phyloP scores from a whole-genome alignment of 2,888 invertebrate genomes.

The Trissolcus brochymenae region DNA sequence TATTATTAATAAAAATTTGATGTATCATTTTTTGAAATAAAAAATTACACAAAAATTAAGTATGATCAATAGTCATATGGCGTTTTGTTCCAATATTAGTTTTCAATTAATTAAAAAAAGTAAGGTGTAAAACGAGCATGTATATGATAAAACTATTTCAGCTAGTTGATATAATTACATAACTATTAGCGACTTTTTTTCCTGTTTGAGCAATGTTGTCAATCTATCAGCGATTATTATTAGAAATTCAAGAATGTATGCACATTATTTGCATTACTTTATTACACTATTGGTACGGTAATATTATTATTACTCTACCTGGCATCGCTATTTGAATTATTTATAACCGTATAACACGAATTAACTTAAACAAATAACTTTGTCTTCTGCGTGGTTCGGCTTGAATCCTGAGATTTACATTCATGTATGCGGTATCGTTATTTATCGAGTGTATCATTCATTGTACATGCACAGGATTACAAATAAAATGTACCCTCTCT shows the following conservation, averaged over 20 bases:
- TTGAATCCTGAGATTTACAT: slow-evolving; percentile 52
- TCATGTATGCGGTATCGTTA: slow-evolving; percentile 19
- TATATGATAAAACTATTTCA: too few species aligned
- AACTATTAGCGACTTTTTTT: not conserved
- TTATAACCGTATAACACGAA: slow-evolving; percentile 32
- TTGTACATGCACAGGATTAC: slow-evolving; percentile 47
- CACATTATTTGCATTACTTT: slow-evolving; percentile 27
- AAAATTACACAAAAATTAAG: too few species aligned
- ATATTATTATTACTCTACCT: slow-evolving; percentile 23
- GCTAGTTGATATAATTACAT: not conserved
- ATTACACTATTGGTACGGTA: slow-evolving; percentile 18
- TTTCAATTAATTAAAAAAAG: too few species aligned
- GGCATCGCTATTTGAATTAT: slow-evolving; percentile 21
- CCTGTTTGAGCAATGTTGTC: slow-evolving; percentile 22
- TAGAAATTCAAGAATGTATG: slow-evolving; percentile 33
- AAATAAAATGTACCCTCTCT: slow-evolving; percentile 32
- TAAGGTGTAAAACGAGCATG: too few species aligned
- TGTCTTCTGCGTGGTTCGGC: slow-evolving; percentile 27
- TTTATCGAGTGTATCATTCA: slow-evolving; percentile 23
- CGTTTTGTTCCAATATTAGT: too few species aligned
- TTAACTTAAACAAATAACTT: slow-evolving; percentile 45
- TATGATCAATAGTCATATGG: too few species aligned
- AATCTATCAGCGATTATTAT: slow-evolving; percentile 11
- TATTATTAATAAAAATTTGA: too few species aligned
- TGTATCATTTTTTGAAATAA: too few species aligned